Evolutionary conservation across 2,888 invertebrate species (phyloP), one percentile per base, ranked within the genome.

Genomic region (Lypha dubia): DNA sequence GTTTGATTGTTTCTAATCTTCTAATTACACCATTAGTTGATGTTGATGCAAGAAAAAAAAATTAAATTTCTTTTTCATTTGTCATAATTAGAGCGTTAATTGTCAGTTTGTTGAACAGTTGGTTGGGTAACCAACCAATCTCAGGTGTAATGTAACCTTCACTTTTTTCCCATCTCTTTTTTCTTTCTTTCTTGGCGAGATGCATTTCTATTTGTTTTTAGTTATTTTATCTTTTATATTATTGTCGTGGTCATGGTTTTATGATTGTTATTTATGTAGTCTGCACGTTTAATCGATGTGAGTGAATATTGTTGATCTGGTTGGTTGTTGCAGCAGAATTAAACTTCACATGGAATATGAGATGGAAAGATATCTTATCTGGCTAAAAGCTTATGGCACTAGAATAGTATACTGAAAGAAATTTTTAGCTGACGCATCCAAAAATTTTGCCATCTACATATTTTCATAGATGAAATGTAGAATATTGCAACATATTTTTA

Each of bases 21-120:
- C 20, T 51, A 35, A 46, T 46, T 53, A 62, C 46, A 53, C 46
- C 73, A 75, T 70, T 51, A 58, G 65, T 67, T 67, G 41, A n/a
- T 24, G 62, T n/a, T n/a, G 62, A 51, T 22, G 28, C 28, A 49
- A 22, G 17, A 28, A 35, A 32, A 28, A 60, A 53, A 49, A 58
- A 56, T 60, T 63, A 62, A 83, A 79, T 88, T 87, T 87, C 87
- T 88, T 90, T 83, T 88, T 88, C 87, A 86, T 86, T 75, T 86
- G 88, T 81, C 91, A 87, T 89, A 89, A 91, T 89, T 89, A 90
- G 90, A 90, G 90, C 90, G 90, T 91, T 90, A 91, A 91, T 89
- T 91, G 91, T 88, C 87, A 62, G 65, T 56, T 44, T 68, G 68
- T 20, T 56, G 51, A 53, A 41, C 85, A 88, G 86, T 87, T 85